Conservation (phyloP, 2,888 invertebrate genomes). For the Patella depressa region DNA sequence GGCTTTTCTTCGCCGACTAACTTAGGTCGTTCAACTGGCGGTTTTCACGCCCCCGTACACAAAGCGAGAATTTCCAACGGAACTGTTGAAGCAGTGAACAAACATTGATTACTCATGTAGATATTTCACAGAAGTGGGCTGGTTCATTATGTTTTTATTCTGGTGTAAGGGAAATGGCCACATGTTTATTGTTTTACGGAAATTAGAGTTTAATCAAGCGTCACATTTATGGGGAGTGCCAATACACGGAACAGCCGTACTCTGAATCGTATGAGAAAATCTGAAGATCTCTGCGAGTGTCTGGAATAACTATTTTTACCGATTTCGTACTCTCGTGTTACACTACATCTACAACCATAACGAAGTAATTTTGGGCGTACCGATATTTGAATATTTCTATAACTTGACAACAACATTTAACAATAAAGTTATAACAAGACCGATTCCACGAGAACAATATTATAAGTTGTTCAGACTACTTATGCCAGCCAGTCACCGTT, state of each 20-base stretch:
- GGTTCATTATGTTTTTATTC: neutral
- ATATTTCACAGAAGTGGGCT: neutral
- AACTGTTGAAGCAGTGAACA: neutral
- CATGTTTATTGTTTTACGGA: neutral
- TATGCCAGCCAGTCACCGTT: too few relatives aligned
- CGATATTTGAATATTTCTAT: too few relatives aligned
- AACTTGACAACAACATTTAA: too few relatives aligned
- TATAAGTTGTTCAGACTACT: too few relatives aligned
- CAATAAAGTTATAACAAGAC: too few relatives aligned
- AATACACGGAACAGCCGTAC: neutral
- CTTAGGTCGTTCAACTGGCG: neutral
- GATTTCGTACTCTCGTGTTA: constrained; percentile 7
- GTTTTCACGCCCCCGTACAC: constrained; percentile 4
- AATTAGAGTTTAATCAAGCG: neutral
- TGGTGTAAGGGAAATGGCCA: neutral
- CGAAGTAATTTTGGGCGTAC: too few relatives aligned
- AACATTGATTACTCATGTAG: neutral
- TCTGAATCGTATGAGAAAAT: neutral
- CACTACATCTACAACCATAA: neutral
- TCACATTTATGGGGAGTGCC: neutral
- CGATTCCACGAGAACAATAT: too few relatives aligned
- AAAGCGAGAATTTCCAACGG: neutral
- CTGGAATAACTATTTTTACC: constrained; percentile 8
- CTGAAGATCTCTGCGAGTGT: constrained; percentile 1
- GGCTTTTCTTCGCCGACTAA: neutral